phyloP scores from a whole-genome alignment of 1,140 invertebrate species.

The Bacillus rossius region DNA sequence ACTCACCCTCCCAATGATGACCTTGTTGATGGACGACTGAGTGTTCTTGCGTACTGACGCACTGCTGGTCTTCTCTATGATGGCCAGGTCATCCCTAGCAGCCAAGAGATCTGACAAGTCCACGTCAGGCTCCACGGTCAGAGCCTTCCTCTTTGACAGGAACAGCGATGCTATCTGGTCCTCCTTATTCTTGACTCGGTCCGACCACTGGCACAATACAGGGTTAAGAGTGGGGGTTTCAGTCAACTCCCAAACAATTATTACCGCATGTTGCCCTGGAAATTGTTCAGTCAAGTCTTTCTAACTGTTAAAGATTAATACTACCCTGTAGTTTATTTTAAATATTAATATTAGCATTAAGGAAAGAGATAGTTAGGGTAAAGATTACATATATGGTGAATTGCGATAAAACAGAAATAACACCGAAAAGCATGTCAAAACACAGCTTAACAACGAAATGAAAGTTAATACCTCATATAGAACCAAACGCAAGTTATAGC shows the following conservation, averaged over 20 bases:
- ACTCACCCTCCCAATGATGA: slow-evolving; percentile 72
- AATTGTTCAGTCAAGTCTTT: background rate
- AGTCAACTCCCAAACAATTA: too few species aligned
- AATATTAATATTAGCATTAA: too few species aligned
- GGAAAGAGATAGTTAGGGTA: too few species aligned
- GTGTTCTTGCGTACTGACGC: slow-evolving; percentile 74
- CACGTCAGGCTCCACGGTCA: slow-evolving; percentile 58
- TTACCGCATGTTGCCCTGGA: too few species aligned
- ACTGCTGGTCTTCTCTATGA: slow-evolving; percentile 84
- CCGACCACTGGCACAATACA: slow-evolving; percentile 68
- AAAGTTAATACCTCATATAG: too few species aligned
- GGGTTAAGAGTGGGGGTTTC: too few species aligned
- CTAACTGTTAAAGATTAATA: background rate
- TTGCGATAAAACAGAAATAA: too few species aligned
- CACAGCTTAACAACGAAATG: too few species aligned
- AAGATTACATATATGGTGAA: too few species aligned
- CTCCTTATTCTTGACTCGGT: slow-evolving; percentile 65
- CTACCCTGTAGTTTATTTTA: too few species aligned
- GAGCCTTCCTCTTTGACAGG: slow-evolving; percentile 54
- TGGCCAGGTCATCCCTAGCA: slow-evolving; percentile 72
- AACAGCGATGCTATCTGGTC: slow-evolving; percentile 67
- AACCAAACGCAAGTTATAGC: too few species aligned
- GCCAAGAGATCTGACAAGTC: slow-evolving; percentile 69
- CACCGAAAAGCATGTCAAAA: too few species aligned
- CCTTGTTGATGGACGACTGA: slow-evolving; percentile 72